These are phyloP conservation scores for Noctua comes DNA, from an alignment of 2,888 invertebrate genomes.

Conservation along the genomic window DNA sequence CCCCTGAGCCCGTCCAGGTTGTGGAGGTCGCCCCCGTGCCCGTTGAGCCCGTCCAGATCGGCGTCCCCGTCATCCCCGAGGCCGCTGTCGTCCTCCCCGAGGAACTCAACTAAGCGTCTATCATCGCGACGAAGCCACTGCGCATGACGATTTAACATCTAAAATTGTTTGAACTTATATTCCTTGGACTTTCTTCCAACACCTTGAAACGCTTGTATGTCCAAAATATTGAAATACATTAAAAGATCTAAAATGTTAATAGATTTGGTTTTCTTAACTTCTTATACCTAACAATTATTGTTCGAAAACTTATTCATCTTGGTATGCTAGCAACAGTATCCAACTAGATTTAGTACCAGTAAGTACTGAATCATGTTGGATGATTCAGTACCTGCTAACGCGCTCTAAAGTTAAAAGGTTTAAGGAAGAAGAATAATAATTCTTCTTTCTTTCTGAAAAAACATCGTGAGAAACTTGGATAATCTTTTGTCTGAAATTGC, in stretches of 20 bases:
- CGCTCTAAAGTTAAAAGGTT: not conserved
- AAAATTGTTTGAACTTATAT: slow-evolving; percentile 28
- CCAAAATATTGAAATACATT: slow-evolving; percentile 43
- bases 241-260: slow-evolving; percentile 43
- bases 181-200: slow-evolving; percentile 45
- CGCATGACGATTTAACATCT: slow-evolving; percentile 43
- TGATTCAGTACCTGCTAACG: too few relatives aligned
- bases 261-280: slow-evolving; percentile 15
- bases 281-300: not conserved
- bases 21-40: slow-evolving; percentile 58
- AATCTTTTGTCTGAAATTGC: not conserved
- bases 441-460: not conserved
- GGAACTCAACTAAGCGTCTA: slow-evolving; percentile 69
- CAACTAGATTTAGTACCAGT: too few relatives aligned
- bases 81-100: slow-evolving; percentile 74
- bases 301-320: not conserved
- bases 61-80: slow-evolving; percentile 68
- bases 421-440: too few relatives aligned
- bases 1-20: slow-evolving; percentile 41
- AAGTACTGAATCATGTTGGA: too few relatives aligned
- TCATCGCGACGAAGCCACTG: slow-evolving; percentile 27
- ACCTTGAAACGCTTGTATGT: slow-evolving; percentile 51
- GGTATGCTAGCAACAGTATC: not conserved
- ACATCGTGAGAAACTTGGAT: not conserved
- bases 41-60: slow-evolving; percentile 68